phyloP scores from a whole-genome alignment of 1,140 invertebrate species.

The Musca vetustissima region DNA sequence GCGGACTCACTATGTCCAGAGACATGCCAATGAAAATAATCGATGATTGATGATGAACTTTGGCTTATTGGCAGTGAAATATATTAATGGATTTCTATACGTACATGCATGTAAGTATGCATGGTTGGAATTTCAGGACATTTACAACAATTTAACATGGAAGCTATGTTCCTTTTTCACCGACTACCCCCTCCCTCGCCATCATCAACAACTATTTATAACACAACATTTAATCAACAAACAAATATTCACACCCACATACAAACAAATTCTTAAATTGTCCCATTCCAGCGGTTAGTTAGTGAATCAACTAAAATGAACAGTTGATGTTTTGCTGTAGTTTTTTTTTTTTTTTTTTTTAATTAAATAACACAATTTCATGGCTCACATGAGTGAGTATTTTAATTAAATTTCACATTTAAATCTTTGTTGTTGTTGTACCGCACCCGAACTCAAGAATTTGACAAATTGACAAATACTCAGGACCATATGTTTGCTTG shows the following conservation, averaged over 20 bases:
- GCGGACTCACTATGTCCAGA: too few species aligned
- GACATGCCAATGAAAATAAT: conserved; percentile 10
- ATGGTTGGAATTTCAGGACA: too few species aligned
- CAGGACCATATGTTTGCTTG: not conserved
- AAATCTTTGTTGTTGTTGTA: not conserved
- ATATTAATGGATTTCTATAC: conserved; percentile 17
- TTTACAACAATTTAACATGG: too few species aligned
- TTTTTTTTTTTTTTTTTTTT: not conserved
- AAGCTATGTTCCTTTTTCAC: not conserved
- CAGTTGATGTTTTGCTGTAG: too few species aligned
- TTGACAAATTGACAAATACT: conserved; percentile 19
- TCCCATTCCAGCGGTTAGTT: not conserved
- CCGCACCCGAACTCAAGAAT: not conserved
- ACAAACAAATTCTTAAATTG: not conserved
- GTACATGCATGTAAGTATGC: not conserved
- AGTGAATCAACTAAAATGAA: not conserved
- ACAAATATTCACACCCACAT: not conserved
- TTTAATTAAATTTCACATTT: conserved; percentile 20
- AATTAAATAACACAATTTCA: conserved; percentile 23
- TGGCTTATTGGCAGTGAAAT: conserved; percentile 22
- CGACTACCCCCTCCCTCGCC: not conserved
- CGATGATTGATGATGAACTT: conserved; percentile 23
- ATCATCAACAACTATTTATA: not conserved
- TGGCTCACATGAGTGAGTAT: conserved; percentile 16
- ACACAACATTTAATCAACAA: not conserved